phyloP scores from a whole-genome alignment of 2,888 invertebrate species.

The Caenorhabditis sinica region DNA sequence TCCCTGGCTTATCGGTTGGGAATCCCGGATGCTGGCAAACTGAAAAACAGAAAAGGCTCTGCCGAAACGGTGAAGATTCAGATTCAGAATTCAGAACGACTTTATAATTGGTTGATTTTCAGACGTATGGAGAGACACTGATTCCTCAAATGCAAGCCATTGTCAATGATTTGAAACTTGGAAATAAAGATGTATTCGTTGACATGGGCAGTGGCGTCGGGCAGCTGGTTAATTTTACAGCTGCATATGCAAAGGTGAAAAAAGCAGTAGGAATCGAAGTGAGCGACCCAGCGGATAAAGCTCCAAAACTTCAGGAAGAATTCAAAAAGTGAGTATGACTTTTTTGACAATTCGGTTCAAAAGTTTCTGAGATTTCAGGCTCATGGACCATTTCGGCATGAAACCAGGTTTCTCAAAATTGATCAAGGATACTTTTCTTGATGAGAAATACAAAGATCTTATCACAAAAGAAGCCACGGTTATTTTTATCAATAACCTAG shows the following conservation, averaged over 20 bases:
- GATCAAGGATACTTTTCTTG: too few relatives aligned
- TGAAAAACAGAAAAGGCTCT: neutral
- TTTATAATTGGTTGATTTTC: conserved; percentile 8
- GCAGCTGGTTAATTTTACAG: neutral
- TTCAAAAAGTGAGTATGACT: neutral
- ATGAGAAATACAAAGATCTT: neutral
- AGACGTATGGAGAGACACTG: neutral
- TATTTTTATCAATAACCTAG: too few relatives aligned
- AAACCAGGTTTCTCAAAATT: too few relatives aligned
- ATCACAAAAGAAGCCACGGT: too few relatives aligned
- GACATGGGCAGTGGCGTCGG: neutral
- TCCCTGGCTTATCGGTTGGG: neutral
- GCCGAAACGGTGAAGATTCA: neutral
- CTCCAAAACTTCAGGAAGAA: neutral
- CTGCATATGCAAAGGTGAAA: neutral
- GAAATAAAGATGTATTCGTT: neutral
- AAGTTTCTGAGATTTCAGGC: neutral
- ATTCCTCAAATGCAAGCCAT: neutral
- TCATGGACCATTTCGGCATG: too few relatives aligned
- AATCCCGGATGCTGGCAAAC: neutral
- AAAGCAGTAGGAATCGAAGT: neutral
- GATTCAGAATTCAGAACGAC: neutral
- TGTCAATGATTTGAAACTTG: neutral
- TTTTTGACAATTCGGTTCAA: neutral
- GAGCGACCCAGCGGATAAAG: neutral